Base-by-base conservation (phyloP, 2,888 invertebrate genomes). In the Linnaemya vulpina region DNA sequence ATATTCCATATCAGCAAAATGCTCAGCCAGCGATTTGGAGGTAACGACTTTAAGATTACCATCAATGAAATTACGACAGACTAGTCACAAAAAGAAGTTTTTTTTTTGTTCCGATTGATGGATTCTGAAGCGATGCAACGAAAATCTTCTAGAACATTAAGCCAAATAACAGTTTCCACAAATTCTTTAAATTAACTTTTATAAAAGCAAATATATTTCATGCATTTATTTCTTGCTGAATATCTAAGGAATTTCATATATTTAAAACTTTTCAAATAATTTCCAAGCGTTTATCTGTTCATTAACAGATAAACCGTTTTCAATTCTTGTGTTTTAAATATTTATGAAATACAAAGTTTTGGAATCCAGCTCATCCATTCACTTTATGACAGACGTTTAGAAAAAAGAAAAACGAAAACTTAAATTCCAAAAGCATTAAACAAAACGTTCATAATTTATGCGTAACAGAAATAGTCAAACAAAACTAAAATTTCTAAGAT, bases 341-440 rank as follows among this genome's bases (percentile, higher is more conserved):
- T 79, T 73, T 13, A n/a, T 15, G n/a, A 15, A 65, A 73, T 51
- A 60, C 40, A 7, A 3, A 20, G 20, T 20, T 20, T 20, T 51
- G 17, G 3, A 63, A 13, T 49, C 58, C 65, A 82, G 76, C 15
- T 82, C 53, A 68, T 62, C 20, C 80, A 68, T 43, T 63, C 25
- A 43, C 43, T n/a, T 43, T 43, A 3, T 25, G 9, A 15, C 15
- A 43, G 43, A 63, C 17, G 10, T 9, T 22, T 1, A 63, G 15
- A 43, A 2, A 8, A 9, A 40, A 73, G 22, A 2, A 8, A 9
- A 40, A 73, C 25, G 9, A 51, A 55, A 49, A 58, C 53, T 65
- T 11, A 46, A 49, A 13, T 25, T 58, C 17, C 7, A 30, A 49
- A 46, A n/a, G 49, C 10, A 22, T 55, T 8, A 30, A 43, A 40